phyloP scores from a whole-genome alignment of 2,888 invertebrate genomes.

The Drosophila fulvimacula region DNA sequence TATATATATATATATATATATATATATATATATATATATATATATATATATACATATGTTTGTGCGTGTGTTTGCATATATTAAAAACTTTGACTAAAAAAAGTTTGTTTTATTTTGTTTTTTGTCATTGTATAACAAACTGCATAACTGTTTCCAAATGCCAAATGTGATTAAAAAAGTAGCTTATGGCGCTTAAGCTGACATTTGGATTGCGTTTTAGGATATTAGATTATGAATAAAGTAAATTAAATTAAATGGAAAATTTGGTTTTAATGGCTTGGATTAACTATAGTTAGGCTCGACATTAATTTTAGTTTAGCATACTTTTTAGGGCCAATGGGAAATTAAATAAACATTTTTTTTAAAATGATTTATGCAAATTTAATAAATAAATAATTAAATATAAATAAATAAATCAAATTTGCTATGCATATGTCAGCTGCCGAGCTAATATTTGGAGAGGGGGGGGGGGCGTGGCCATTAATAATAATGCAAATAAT shows the following conservation, averaged over 20 bases:
- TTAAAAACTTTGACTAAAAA: not conserved
- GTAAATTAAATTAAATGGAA: not conserved
- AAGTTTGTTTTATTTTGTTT: not conserved
- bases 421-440: not conserved
- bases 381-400: no score
- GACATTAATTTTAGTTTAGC: not conserved
- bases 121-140: not conserved
- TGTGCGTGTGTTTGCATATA: not conserved
- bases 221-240: not conserved
- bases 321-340: conserved; percentile 10
- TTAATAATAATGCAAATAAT: conserved; percentile 27
- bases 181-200: conserved; percentile 3
- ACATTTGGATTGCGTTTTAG: not conserved
- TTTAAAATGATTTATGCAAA: no score
- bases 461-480: not conserved
- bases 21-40: not conserved
- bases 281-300: not conserved
- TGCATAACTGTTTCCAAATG: conserved; percentile 7
- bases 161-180: conserved; percentile 4
- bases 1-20: no score
- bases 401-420: no score
- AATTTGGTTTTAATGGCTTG: not conserved
- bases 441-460: no score
- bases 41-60: not conserved
- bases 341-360: no score